Evolutionary conservation across 2,888 invertebrate genomes (phyloP).

Genomic region (Monopis laevigella): DNA sequence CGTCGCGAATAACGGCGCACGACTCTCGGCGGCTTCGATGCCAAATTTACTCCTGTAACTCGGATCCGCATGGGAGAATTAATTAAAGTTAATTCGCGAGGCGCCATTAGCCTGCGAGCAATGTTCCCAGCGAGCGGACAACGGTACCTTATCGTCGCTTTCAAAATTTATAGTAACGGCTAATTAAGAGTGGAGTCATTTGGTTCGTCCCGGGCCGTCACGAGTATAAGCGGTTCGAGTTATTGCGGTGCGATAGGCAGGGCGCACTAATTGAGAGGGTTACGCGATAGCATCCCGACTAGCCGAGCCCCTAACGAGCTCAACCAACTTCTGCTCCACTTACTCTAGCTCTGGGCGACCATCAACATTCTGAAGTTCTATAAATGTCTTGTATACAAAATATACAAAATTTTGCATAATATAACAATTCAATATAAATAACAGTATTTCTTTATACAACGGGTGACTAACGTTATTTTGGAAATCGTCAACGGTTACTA

Average conservation of each 20-base stretch:
- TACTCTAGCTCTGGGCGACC: too few species aligned
- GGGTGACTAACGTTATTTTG: too few species aligned
- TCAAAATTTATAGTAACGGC: conserved; percentile 58
- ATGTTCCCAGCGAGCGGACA: conserved; percentile 33
- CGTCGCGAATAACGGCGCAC: conserved; percentile 9
- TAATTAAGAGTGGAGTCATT: conserved; percentile 56
- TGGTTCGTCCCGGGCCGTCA: conserved; percentile 42
- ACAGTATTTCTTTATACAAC: too few species aligned
- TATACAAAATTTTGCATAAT: too few species aligned
- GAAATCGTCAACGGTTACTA: conserved; percentile 1
- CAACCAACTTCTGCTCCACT: too few species aligned
- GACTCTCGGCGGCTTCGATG: conserved; percentile 8
- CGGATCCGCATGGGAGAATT: conserved; percentile 35
- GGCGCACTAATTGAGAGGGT: conserved; percentile 48
- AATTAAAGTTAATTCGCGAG: conserved; percentile 49
- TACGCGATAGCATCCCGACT: conserved; percentile 44
- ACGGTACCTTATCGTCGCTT: conserved; percentile 57
- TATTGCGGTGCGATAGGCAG: conserved; percentile 38
- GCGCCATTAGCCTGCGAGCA: conserved; percentile 39
- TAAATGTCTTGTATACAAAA: too few species aligned
- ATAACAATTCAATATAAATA: too few species aligned
- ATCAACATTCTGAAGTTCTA: too few species aligned
- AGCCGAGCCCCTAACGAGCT: conserved; percentile 40
- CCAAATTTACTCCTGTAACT: conserved; percentile 13
- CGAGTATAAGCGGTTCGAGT: conserved; percentile 42